These are phyloP conservation scores for Anagyrus pseudococci DNA, from an alignment of 2,888 invertebrate species.

Conservation along the genomic window DNA sequence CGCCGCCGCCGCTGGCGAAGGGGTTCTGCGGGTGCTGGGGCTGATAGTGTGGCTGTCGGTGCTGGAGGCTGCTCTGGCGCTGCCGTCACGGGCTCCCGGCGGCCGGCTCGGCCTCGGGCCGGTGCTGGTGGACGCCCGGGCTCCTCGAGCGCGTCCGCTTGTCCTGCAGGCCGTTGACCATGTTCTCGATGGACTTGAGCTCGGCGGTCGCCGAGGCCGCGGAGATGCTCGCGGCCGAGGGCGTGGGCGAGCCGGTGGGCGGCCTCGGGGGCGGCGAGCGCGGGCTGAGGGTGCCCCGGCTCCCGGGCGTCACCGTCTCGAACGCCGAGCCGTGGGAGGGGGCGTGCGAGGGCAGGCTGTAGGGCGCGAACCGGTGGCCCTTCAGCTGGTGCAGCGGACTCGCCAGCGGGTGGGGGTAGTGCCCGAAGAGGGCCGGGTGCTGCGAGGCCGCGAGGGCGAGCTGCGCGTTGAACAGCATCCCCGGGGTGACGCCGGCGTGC, in stretches of 20 bases:
- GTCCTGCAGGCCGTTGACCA: slow-evolving; percentile 95
- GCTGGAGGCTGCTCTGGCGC: background rate
- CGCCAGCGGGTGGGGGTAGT: slow-evolving; percentile 75
- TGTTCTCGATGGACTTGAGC: slow-evolving; percentile 95
- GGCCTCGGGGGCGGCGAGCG: slow-evolving; percentile 68
- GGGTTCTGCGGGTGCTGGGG: no score
- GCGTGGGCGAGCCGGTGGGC: slow-evolving; percentile 67
- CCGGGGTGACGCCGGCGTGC: slow-evolving; percentile 79
- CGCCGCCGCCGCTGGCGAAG: no score
- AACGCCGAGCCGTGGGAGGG: slow-evolving; percentile 82
- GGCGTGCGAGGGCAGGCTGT: slow-evolving; percentile 74
- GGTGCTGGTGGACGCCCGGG: slow-evolving; percentile 52
- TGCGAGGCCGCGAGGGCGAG: slow-evolving; percentile 82
- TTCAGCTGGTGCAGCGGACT: slow-evolving; percentile 74
- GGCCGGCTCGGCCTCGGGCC: slow-evolving; percentile 53
- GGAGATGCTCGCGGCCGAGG: slow-evolving; percentile 69
- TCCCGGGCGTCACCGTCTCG: slow-evolving; percentile 86
- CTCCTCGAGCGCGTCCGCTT: slow-evolving; percentile 73
- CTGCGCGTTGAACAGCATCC: slow-evolving; percentile 87
- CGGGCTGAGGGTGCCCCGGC: slow-evolving; percentile 66
- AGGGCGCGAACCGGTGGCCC: slow-evolving; percentile 87
- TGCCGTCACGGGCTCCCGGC: slow-evolving; percentile 60
- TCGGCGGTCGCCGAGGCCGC: slow-evolving; percentile 75
- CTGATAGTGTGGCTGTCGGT: no score
- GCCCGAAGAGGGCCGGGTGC: slow-evolving; percentile 77